Evolutionary conservation across 2,797 vertebrate genomes (phyloP), one percentile per base, ranked within the genome.

Genomic region (Urosaurus nigricauda): DNA sequence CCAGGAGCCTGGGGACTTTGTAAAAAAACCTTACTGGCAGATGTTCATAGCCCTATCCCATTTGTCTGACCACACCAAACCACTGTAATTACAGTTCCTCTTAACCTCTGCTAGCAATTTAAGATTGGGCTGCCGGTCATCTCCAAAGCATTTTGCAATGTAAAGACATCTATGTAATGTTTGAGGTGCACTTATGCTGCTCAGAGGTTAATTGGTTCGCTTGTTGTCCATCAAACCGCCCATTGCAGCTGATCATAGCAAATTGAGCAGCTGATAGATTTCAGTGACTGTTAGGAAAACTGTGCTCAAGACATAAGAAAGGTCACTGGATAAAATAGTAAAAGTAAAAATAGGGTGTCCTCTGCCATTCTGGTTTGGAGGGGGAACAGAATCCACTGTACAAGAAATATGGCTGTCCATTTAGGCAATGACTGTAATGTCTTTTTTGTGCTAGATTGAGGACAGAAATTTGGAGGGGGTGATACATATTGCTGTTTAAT

Each of bases 141-240:
- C 77, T 68, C 53, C 35, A 37, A 43, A 79, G n/a, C 77, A 74
- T 29, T 60, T 85, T 60, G 65, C 53, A 60, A 5, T 19, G 74
- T 56, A 75, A 88, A 88, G 79, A 65, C 21, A 12, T 13, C 13
- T 6, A 17, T n/a, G 11, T 40, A 35, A 37, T 58, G 68, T 80
- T 80, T 74, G 26, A 63, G 53, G 68, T n/a, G 11, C 56, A 63
- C 32, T 51, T 73, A 29, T 37, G 3, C 26, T 5, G 32, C 65
- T 80, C 83, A 88, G 24, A 88, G 87, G 82, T 88, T 89, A 85
- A 89, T 74, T 21, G 43, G 37, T 85, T 47, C 7, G 2, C 37
- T 47, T 73, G 83, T 53, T 79, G 88, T 73, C 83, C 24, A 6
- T 60, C 75, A 89, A 63, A 47, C 77, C 70, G 8, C 65, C 43